Base-by-base conservation (phyloP, 2,888 invertebrate species). In the Lampropteryx suffumata region DNA sequence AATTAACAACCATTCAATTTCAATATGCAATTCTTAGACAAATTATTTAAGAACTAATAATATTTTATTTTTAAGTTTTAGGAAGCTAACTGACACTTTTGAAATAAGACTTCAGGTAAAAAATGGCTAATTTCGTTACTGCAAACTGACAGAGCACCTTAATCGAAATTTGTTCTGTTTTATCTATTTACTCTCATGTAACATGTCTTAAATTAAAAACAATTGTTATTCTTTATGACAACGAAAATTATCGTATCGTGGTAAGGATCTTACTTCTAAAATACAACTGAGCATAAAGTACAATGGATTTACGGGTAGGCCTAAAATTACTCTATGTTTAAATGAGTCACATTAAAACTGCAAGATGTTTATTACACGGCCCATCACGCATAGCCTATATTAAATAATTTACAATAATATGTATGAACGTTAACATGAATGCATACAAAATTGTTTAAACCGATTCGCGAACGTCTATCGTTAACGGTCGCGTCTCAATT, bases 231-330 rank as follows among this genome's bases (percentile, higher is more conserved):
- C 7, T 24, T 24, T 7, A 24, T 6, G 7, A 7, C 1, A 46
- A 45, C 27, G 33, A 48, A 48, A 34, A 48, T 17, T 33, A 29
- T 35, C 26, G 27, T 40, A 44, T 30, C 35, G 26, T 40, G 26
- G 34, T 21, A 36, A 28, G 43, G 21, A 43, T 65, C 71, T 76
- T 77, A 79, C 71, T 65, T 79, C 84, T 85, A 84, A 10, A 79
- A 82, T 80, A 86, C 73, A 87, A 87, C 86, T 87, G 88, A 88
- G 88, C 86, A 84, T 79, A 80, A 84, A 86, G 82, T 81, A 82
- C 83, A 82, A 82, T 61, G 70, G 67, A 76, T 69, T 73, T 65
- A 66, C 62, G 69, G 69, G 76, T 72, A 77, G 76, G 78, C 78
- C 75, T 54, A 44, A 48, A 64, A 71, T 66, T 60, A 60, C 64